These are phyloP conservation scores for Triops cancriformis DNA, from an alignment of 1,140 invertebrate genomes.

Conservation along the genomic window DNA sequence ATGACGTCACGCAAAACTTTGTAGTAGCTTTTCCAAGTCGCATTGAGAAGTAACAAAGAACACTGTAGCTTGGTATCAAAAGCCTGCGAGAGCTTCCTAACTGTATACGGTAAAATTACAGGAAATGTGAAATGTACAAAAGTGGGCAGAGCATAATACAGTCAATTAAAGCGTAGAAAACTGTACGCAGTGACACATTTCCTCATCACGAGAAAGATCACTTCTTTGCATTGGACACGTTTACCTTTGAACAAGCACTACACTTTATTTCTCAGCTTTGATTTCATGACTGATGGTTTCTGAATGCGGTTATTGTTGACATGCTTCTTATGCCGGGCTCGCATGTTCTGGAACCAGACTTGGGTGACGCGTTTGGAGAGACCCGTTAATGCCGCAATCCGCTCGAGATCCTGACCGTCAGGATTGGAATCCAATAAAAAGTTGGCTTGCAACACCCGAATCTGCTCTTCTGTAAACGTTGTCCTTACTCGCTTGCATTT, in stretches of 20 bases:
- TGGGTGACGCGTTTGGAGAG: slow-evolving; percentile 96
- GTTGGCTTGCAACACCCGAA: slow-evolving; percentile 92
- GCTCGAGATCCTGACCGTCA: slow-evolving; percentile 93
- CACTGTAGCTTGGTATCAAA: background rate
- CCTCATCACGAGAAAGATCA: background rate
- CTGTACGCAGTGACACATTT: background rate
- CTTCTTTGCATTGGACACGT: background rate
- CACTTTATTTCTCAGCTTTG: background rate
- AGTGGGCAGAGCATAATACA: background rate
- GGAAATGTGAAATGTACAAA: background rate
- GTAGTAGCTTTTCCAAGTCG: too few species aligned
- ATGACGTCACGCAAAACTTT: too few species aligned
- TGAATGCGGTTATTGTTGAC: background rate
- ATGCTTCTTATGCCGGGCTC: slow-evolving; percentile 95
- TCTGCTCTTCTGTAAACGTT: slow-evolving; percentile 96
- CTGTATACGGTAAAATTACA: slow-evolving; percentile 10
- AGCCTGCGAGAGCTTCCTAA: background rate
- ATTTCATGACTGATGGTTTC: background rate
- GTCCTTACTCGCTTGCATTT: slow-evolving; percentile 95
- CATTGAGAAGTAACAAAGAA: background rate
- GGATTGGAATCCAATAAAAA: slow-evolving; percentile 97
- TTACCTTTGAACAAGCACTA: too few species aligned
- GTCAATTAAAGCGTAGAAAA: background rate
- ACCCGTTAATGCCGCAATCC: slow-evolving; percentile 92
- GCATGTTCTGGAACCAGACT: slow-evolving; percentile 93